Evolutionary conservation across 64 coral and sea anemone species (phyloP), one percentile per base, ranked within the genome.

Genomic region (Stichodactyla helianthus): DNA sequence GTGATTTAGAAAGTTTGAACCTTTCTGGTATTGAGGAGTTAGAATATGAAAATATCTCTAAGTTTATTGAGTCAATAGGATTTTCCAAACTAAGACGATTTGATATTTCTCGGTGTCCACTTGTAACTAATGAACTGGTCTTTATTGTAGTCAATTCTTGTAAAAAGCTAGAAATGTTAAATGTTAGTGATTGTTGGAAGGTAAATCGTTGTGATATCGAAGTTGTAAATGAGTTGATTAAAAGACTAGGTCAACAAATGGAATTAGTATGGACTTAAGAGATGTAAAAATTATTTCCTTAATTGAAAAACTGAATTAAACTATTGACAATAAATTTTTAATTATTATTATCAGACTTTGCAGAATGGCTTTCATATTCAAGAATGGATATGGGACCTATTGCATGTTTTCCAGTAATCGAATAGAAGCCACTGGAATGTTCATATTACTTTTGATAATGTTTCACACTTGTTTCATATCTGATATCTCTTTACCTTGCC

Each of bases 151-250:
- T 81, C 7, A 51, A 81, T 51, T 81, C 50, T 20, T 81, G 78
- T 54, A 81, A 53, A 54, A 78, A 78, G 4, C 19, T 81, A 81
- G 7, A 81, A 22, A 19, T 2, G 50, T 54, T 81, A 20, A 53
- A 81, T 22, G 78, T 81, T 81, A 51, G 35, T 54, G 78, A 53
- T 53, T 81, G 78, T 20, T 81, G 78, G 78, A 81, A 81, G 26
- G 78, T 81, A 20, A 51, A 81, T 81, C 78, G 35, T 20, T 52
- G 51, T 17, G 78, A 81, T 81, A 54, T 81, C n/a, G 78, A 81
- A 81, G 19, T 15, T 52, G 78, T 51, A 81, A 81, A 81, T 19
- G 50, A 81, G 52, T 8, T 81, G 7, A 13, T 54, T 81, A 81
- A 54, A 19, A 22, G 4, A 81, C 22, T 15, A 81, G 78, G 78